Evolutionary conservation across 2,888 invertebrate genomes (phyloP), one percentile per base, ranked within the genome.

Genomic region (Yponomeuta evonymella): DNA sequence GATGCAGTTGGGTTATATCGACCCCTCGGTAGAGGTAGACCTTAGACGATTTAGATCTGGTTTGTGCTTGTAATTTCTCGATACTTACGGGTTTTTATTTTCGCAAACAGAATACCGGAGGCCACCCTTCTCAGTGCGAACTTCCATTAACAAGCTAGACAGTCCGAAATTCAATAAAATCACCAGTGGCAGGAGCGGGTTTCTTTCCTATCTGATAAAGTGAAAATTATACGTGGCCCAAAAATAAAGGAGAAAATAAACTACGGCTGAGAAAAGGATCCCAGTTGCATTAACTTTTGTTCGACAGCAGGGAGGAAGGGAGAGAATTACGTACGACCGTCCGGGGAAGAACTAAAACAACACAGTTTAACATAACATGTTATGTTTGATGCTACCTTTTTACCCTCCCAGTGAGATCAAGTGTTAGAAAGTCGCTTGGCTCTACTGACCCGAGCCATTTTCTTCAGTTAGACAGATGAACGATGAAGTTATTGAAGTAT

Each of bases 161-260:
- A 74, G 81, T 83, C 79, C 75, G 89, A 90, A 89, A 90, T 90
- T 85, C 89, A 89, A 90, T 90, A 90, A 87, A 86, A 84, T 81
- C 79, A 80, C 82, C 79, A 79, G 82, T 77, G 81, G 73, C 81
- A 63, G 82, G 80, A 81, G 79, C 80, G 81, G 82, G 82, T 82
- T 83, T 63, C 65, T 48, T 80, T 58, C 80, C 84, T 84, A 80
- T 83, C 83, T 79, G 79, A 79, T 81, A 85, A 86, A 89, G 85
- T 89, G 84, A 85, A 85, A 87, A 89, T 89, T 87, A 89, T 87
- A 87, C 85, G 84, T 83, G 81, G 80, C 80, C 79, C 75, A 83
- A 83, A 79, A 72, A 23, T 64, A 81, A 84, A 83, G 83, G 81
- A 76, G 79, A 83, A 83, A 82, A 83, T 83, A 80, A 81, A 69